A percentile compares a stretch with the other conserved stretches of the same genome.
Evolutionary conservation across 2,888 invertebrate species (phyloP).

Genomic region (Heliconius charithonia): DNA sequence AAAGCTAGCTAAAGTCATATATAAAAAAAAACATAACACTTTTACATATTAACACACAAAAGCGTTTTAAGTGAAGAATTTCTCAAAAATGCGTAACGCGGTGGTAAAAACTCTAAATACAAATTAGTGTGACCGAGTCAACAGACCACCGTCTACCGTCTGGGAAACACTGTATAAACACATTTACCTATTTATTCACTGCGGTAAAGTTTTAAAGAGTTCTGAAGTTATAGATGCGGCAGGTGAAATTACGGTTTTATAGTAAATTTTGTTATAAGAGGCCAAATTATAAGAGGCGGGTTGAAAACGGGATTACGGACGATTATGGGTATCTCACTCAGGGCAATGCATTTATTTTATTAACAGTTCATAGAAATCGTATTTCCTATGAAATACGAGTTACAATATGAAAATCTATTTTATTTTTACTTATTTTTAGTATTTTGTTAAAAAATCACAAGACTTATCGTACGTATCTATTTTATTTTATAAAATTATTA

Average conservation of each 20-base stretch:
- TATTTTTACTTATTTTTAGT: too few relatives aligned
- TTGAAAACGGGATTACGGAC: not conserved
- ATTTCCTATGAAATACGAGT: too few relatives aligned
- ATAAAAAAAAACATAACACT: not conserved
- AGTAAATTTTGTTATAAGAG: not conserved
- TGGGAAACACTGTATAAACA: slow-evolving; percentile 56
- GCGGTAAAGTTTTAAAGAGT: slow-evolving; percentile 48
- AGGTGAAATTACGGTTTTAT: not conserved
- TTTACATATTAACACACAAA: not conserved
- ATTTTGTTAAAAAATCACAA: too few relatives aligned
- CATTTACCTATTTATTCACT: slow-evolving; percentile 65
- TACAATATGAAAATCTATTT: not conserved
- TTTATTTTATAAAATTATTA: too few relatives aligned
- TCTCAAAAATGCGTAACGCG: slow-evolving; percentile 35
- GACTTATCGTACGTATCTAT: too few relatives aligned
- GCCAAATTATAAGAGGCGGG: too few relatives aligned
- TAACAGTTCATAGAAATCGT: too few relatives aligned
- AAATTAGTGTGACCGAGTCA: slow-evolving; percentile 49
- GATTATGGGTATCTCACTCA: not conserved
- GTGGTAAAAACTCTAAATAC: slow-evolving; percentile 35
- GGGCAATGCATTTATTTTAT: not conserved
- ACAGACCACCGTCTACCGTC: slow-evolving; percentile 49
- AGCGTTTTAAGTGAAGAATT: not conserved
- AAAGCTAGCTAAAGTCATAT: not conserved
- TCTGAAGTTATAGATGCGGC: slow-evolving; percentile 45